Percentiles rank a stretch among this genome's conserved stretches.
These are phyloP conservation scores for Temnothorax curvispinosus DNA, from an alignment of 1,140 invertebrate genomes.

Conservation along the genomic window DNA sequence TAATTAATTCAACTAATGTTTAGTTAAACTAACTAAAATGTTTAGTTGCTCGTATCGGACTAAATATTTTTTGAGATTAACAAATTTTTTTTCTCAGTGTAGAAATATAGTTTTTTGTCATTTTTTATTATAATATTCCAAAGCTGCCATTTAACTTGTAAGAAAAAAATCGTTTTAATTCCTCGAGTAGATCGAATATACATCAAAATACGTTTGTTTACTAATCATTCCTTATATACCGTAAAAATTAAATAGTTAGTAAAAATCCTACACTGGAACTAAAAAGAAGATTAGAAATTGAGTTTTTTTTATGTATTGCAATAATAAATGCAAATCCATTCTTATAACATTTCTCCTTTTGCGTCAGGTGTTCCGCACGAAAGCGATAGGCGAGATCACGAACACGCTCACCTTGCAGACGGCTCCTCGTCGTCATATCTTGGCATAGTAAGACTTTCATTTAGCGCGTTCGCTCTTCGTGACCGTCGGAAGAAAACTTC, in stretches of 20 bases:
- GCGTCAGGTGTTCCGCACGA: neutral
- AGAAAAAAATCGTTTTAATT: neutral
- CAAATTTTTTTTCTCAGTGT: too few relatives aligned
- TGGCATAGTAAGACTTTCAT: constrained; percentile 74
- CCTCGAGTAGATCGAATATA: neutral
- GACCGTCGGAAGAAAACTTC: constrained; percentile 26
- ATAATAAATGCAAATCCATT: constrained; percentile 1
- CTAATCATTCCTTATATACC: neutral
- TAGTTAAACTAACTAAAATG: too few relatives aligned
- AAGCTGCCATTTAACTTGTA: neutral
- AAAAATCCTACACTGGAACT: neutral
- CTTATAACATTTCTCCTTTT: neutral
- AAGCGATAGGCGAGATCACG: neutral
- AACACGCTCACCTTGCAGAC: constrained; percentile 67
- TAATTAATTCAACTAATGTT: too few relatives aligned
- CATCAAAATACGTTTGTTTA: neutral
- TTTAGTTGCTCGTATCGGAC: too few relatives aligned
- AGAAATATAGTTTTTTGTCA: neutral
- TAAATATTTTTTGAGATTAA: too few relatives aligned
- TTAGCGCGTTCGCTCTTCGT: constrained; percentile 36
- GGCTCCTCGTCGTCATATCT: constrained; percentile 66
- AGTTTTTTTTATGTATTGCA: neutral
- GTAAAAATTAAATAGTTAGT: neutral
- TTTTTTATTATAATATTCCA: neutral
- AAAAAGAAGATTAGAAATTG: neutral